Percentiles rank a stretch among this genome's conserved stretches.
phyloP scores from a whole-genome alignment of 2,888 invertebrate species.

The Brenthis hecate region DNA sequence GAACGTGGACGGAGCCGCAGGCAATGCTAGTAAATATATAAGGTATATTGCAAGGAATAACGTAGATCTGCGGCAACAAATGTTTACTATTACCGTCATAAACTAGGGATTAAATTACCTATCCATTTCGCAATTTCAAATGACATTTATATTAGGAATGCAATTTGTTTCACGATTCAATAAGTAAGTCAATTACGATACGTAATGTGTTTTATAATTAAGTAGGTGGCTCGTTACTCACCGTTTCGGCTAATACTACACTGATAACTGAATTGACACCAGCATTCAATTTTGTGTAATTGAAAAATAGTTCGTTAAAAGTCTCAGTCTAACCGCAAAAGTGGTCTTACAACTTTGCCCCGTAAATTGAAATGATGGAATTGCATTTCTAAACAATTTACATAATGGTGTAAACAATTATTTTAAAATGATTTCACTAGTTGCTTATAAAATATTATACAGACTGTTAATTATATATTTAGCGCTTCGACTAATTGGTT shows the following conservation, averaged over 20 bases:
- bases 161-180: slow-evolving; percentile 3
- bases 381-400: slow-evolving; percentile 32
- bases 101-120: slow-evolving; percentile 5
- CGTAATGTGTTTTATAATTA: slow-evolving; percentile 25
- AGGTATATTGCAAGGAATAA: too few relatives aligned
- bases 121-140: slow-evolving; percentile 6
- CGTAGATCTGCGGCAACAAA: too few relatives aligned
- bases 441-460: not conserved
- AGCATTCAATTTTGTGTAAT: slow-evolving; percentile 38
- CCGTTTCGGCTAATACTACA: slow-evolving; percentile 14
- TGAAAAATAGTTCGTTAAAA: slow-evolving; percentile 41
- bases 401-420: slow-evolving; percentile 20
- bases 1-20: too few relatives aligned
- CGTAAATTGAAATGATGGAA: slow-evolving; percentile 40
- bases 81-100: not conserved
- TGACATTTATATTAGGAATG: slow-evolving; percentile 14
- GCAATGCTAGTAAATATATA: too few relatives aligned
- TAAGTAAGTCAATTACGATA: not conserved
- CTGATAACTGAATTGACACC: slow-evolving; percentile 26
- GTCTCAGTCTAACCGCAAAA: slow-evolving; percentile 40
- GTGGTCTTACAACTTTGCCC: slow-evolving; percentile 37
- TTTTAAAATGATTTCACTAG: slow-evolving; percentile 9
- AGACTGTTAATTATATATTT: too few relatives aligned
- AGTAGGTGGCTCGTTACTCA: slow-evolving; percentile 24
- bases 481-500: too few relatives aligned